phyloP scores from a whole-genome alignment of 1,140 invertebrate genomes.

The Spodoptera frugiperda region DNA sequence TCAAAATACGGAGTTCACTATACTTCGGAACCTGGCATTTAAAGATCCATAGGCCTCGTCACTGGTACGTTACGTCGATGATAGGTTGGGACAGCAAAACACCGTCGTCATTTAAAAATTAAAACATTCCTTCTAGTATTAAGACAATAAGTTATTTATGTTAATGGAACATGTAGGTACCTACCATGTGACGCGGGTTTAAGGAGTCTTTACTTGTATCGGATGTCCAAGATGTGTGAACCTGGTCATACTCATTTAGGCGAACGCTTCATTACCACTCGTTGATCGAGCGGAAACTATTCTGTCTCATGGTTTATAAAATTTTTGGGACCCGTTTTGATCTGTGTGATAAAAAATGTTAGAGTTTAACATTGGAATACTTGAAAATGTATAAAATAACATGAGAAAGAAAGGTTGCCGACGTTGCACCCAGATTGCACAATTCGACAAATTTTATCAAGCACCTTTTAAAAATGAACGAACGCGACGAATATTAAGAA shows the following conservation, averaged over 20 bases:
- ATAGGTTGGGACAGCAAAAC: background rate
- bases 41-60: background rate
- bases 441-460: conserved; percentile 66
- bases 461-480: conserved; percentile 62
- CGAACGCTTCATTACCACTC: conserved; percentile 78
- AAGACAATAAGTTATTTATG: too few species aligned
- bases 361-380: conserved; percentile 52
- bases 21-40: conserved; percentile 50
- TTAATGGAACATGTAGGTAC: too few species aligned
- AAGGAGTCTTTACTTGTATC: conserved; percentile 21
- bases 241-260: conserved; percentile 72
- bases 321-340: conserved; percentile 77
- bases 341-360: conserved; percentile 69
- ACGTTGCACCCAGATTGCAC: conserved; percentile 74
- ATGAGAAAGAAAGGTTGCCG: conserved; percentile 77
- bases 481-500: conserved; percentile 51
- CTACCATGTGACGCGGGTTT: background rate
- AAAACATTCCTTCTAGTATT: too few species aligned
- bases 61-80: background rate
- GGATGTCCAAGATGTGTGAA: conserved; percentile 60
- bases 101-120: background rate
- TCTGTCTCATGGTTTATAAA: conserved; percentile 80
- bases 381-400: conserved; percentile 55
- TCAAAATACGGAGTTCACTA: conserved; percentile 74
- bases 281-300: conserved; percentile 76